These are phyloP conservation scores for Zosterops japonicus DNA, from an alignment of 2,113 vertebrate genomes.

Conservation along the genomic window DNA sequence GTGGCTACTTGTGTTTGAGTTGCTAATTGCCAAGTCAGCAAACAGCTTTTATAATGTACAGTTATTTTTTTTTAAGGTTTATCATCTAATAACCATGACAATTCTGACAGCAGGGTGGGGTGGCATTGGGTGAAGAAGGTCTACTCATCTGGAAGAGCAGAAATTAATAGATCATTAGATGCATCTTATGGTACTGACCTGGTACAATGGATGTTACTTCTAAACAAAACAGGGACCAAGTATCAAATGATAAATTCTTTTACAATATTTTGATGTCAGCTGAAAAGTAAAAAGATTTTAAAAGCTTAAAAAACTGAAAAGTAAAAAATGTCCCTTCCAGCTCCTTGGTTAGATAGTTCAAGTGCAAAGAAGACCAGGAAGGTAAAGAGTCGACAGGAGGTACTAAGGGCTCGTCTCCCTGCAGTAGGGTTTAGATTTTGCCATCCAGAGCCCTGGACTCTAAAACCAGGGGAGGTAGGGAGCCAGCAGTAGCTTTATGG, in stretches of 20 bases:
- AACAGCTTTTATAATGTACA: not conserved
- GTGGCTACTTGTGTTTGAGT: not conserved
- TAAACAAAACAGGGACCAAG: not conserved
- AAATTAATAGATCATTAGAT: not conserved
- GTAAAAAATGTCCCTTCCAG: not conserved
- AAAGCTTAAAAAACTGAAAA: no score
- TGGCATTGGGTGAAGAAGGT: not conserved
- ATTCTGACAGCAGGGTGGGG: not conserved
- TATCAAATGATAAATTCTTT: not conserved
- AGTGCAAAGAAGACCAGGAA: not conserved
- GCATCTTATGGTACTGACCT: not conserved
- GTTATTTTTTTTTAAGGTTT: not conserved
- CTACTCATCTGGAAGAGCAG: not conserved
- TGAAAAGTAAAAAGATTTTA: not conserved
- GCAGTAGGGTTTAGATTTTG: not conserved
- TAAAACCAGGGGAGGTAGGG: not conserved
- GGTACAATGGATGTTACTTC: not conserved
- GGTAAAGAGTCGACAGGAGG: not conserved
- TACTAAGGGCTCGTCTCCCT: not conserved
- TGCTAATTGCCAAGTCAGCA: not conserved
- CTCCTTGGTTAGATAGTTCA: not conserved
- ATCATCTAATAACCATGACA: not conserved
- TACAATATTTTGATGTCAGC: not conserved
- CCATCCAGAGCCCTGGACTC: not conserved
- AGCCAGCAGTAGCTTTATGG: not conserved